Base-by-base conservation (phyloP, 1,140 invertebrate genomes). In the Mesaphorura yosii region DNA sequence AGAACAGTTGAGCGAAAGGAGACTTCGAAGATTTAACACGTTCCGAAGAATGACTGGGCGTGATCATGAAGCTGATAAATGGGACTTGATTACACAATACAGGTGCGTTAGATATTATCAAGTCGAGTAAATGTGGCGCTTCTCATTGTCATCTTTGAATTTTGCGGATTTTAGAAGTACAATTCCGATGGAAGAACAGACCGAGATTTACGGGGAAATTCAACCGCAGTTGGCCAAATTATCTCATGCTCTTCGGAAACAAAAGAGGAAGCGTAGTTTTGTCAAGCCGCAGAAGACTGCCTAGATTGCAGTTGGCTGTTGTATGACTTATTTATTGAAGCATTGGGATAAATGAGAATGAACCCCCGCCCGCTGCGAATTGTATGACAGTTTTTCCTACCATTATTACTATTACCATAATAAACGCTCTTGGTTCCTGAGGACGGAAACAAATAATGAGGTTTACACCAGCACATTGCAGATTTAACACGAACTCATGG, bases 1-100 rank as follows among this genome's bases (percentile, higher is more conserved):
- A 45, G 68, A 77, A 39, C 63, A 80, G 23, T 78, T 75, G 59
- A 71, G 80, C 55, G 80, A 76, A 63, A 75, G 22, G 75, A 75
- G 63, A 76, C 78, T 27, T 68, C 73, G 59, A 67, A 77, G 61
- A 66, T 74, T 34, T 73, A 72, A 42, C 64, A 85, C 86, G 10
- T 91, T 84, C 83, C 83, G 86, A 64, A 1, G 5, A 1, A 25
- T 6, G 0, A 31, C 10, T 19, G 41, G 48, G 28, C 4, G 22
- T 5, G 48, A 41, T 6, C 0, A 15, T 20, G 57, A 47, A 25
- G 31, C 28, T 14, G 15, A 22, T 1, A 86, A 89, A 75, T 91
- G 83, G 72, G 92, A 97, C 70, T 72, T 96, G 34, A 93, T 97
- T 88, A 88, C 88, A 70, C 75, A 82, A 47, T 95, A 96, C 66